phyloP scores from a whole-genome alignment of 2,888 invertebrate species.

The Drosophila pseudotakahashii region DNA sequence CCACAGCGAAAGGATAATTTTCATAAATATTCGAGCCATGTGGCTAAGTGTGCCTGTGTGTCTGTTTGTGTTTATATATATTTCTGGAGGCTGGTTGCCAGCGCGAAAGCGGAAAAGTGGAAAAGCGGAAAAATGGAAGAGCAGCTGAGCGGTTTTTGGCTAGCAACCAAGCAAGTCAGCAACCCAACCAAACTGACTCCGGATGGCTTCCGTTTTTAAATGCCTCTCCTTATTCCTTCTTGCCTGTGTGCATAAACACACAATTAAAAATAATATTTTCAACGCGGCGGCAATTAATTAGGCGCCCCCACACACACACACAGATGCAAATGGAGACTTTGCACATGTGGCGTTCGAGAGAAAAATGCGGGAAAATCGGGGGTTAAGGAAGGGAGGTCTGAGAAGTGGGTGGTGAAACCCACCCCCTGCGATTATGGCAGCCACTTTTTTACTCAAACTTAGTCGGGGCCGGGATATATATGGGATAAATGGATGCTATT shows the following conservation, averaged over 20 bases:
- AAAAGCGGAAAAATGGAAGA: background rate
- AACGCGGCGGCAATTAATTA: conserved; percentile 82
- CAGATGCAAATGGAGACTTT: conserved; percentile 26
- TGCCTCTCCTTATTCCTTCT: conserved; percentile 25
- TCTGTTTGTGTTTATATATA: conserved; percentile 3
- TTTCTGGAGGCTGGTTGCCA: conserved; percentile 1
- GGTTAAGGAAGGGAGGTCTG: background rate
- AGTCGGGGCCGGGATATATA: conserved; percentile 1
- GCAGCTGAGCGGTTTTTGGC: conserved; percentile 36
- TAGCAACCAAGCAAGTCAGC: conserved; percentile 32
- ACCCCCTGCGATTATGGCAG: conserved; percentile 28
- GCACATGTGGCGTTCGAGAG: conserved; percentile 44
- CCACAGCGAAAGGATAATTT: conserved; percentile 79
- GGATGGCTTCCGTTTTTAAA: conserved; percentile 29
- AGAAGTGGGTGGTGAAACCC: conserved; percentile 1
- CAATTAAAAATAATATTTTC: conserved; percentile 82
- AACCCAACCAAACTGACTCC: conserved; percentile 27
- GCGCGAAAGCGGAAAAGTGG: background rate
- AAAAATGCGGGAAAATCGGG: conserved; percentile 8
- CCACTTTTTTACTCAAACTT: conserved; percentile 26
- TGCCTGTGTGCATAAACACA: conserved; percentile 73
- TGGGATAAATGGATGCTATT: conserved; percentile 40
- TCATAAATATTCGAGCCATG: conserved; percentile 75
- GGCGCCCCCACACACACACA: conserved; percentile 43
- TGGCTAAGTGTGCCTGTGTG: conserved; percentile 20